Evolutionary conservation across 2,797 vertebrate genomes (phyloP).

Genomic region (Acridotheres tristis): DNA sequence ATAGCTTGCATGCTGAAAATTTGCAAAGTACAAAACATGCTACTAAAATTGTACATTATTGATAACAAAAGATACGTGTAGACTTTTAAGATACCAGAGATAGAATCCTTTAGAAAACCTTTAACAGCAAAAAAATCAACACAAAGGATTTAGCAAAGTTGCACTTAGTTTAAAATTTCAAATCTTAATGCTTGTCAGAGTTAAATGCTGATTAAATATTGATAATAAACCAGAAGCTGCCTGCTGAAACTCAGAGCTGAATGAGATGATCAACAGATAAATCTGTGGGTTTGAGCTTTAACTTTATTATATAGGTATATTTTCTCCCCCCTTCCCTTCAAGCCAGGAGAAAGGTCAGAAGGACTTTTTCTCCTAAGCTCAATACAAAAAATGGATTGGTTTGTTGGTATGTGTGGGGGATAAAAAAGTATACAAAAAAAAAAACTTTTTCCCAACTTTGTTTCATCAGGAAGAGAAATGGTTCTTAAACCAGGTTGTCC

Average conservation of each 20-base stretch:
- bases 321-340: background rate
- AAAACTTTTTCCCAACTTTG: background rate
- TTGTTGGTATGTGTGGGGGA: background rate
- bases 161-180: slow-evolving; percentile 48
- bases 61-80: slow-evolving; percentile 52
- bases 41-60: slow-evolving; percentile 52
- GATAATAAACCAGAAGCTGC: slow-evolving; percentile 36
- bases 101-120: slow-evolving; percentile 39
- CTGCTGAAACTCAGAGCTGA: background rate
- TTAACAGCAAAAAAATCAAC: background rate
- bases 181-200: slow-evolving; percentile 36
- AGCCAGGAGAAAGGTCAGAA: background rate
- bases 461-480: background rate
- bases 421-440: background rate
- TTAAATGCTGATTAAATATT: slow-evolving; percentile 61
- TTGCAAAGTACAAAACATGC: slow-evolving; percentile 42
- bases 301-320: background rate
- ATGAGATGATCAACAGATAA: slow-evolving; percentile 37
- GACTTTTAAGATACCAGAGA: slow-evolving; percentile 47
- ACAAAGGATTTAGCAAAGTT: slow-evolving; percentile 61
- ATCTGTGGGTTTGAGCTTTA: slow-evolving; percentile 1
- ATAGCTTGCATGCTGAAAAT: slow-evolving; percentile 53
- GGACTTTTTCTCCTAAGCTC: background rate
- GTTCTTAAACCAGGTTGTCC: background rate
- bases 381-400: background rate